Percentiles rank a stretch among this genome's conserved stretches.
Conservation (phyloP, 2,113 vertebrate species). For the Chunga burmeisteri region DNA sequence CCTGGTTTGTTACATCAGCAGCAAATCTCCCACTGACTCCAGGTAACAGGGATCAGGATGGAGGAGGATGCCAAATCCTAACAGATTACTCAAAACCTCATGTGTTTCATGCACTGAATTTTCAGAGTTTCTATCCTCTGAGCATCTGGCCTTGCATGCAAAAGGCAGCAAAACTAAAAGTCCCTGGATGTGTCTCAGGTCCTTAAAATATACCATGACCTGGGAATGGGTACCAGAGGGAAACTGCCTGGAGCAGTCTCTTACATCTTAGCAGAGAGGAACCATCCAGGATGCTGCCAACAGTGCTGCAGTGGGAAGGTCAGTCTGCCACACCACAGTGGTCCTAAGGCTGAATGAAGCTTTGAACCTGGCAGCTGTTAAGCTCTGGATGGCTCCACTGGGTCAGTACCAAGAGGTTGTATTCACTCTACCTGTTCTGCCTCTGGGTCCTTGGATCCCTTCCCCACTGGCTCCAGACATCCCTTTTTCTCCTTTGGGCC, state of each 20-base stretch:
- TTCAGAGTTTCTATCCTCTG: not conserved
- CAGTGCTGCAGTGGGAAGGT: not conserved
- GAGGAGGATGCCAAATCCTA: not conserved
- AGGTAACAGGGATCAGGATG: not conserved
- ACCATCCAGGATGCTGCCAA: not conserved
- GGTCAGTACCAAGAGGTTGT: not conserved
- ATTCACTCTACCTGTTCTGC: conserved; percentile 54
- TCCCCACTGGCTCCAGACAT: conserved; percentile 3
- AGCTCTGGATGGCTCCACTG: not conserved
- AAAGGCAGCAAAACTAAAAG: not conserved
- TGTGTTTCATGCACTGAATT: not conserved
- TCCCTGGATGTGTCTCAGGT: not conserved
- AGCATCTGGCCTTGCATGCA: not conserved
- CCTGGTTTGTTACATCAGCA: not conserved
- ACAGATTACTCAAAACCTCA: not conserved
- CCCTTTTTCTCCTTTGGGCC: conserved; percentile 51
- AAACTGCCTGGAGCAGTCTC: not conserved
- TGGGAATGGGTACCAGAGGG: not conserved
- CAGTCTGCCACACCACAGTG: not conserved
- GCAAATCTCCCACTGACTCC: not conserved
- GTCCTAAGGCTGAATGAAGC: not conserved
- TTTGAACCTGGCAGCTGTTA: not conserved
- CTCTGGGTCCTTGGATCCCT: conserved; percentile 37
- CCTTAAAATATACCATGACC: not conserved
- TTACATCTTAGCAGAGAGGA: not conserved